Evolutionary conservation across 2,888 invertebrate species (phyloP).

Genomic region (Drosophila niveifrons): DNA sequence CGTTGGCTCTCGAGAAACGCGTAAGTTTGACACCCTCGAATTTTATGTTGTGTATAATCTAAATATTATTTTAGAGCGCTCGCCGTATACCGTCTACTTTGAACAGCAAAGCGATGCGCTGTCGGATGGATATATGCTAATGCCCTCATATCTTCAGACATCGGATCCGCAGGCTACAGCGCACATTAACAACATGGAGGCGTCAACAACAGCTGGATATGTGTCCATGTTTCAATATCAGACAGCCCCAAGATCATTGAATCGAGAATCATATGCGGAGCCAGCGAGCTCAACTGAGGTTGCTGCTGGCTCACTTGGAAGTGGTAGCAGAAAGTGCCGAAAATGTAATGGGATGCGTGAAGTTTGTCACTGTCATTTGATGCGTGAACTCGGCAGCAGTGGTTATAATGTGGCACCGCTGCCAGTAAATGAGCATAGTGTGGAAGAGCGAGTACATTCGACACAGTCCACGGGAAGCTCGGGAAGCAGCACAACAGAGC

Average conservation of each 20-base stretch:
- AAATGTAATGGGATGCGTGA: conserved; percentile 48
- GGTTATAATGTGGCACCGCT: not conserved
- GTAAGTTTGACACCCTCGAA: conserved; percentile 41
- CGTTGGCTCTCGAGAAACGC: conserved; percentile 46
- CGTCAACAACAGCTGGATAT: conserved; percentile 22
- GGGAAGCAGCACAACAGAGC: conserved; percentile 35
- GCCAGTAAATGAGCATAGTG: conserved; percentile 11
- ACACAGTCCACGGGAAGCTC: conserved; percentile 51
- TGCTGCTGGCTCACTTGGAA: not conserved
- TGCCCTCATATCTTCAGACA: conserved; percentile 47
- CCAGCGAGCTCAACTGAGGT: conserved; percentile 45
- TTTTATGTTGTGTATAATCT: no score
- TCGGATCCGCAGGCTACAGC: conserved; percentile 17
- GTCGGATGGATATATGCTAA: conserved; percentile 57
- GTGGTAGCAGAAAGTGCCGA: conserved; percentile 38
- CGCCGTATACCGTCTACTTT: conserved; percentile 54
- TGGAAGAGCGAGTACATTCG: conserved; percentile 61
- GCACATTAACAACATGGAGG: conserved; percentile 13
- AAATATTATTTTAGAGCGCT: conserved; percentile 30
- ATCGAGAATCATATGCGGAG: conserved; percentile 48
- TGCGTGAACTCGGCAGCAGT: conserved; percentile 7
- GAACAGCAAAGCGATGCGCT: conserved; percentile 45
- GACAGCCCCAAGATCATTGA: conserved; percentile 23
- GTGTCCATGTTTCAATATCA: conserved; percentile 43
- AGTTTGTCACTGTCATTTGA: conserved; percentile 43